Evolutionary conservation across 2,888 invertebrate species (phyloP), one percentile per base, ranked within the genome.

Genomic region (Andrena fulva): DNA sequence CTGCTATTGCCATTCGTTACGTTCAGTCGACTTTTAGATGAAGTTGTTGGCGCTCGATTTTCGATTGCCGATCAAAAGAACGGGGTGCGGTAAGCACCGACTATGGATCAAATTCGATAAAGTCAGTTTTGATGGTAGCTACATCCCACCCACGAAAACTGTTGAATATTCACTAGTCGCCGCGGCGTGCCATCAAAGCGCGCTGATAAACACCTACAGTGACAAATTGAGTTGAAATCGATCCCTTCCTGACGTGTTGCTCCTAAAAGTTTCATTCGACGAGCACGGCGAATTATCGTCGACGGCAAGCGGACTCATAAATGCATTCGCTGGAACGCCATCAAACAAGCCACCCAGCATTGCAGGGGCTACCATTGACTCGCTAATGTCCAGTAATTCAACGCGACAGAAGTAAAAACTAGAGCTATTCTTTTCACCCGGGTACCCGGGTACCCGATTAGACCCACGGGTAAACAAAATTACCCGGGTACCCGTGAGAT

Each of bases 151-250:
- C 64, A 52, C 81, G 79, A 70, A 83, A 80, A 56, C 81, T 84
- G 84, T 85, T 85, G 90, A 85, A 85, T 86, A 88, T 87, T 87
- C 82, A 84, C 68, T 52, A 59, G 63, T 62, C 50, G 31, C 69
- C 70, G 76, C 24, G 80, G 33, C 35, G 42, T 29, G 77, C 48
- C 56, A 63, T 27, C 71, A 35, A 35, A 42, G 27, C 68, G 27
- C 79, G 33, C n/a, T 52, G 63, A 80, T 80, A 85, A 76, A 80
- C 80, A 77, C 59, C 54, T 63, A 66, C 68, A 67, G 54, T 35
- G 70, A 81, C 73, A 67, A 80, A 78, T 78, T 75, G 75, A 59
- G 33, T 56, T 33, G 54, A 29, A 52, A 80, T 74, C 80, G 56
- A 77, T 68, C 33, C 20, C 31, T 16, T 16, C 10, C 60, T 10